Conservation (phyloP, 2,113 vertebrate genomes). For the Thomomys bottae region DNA sequence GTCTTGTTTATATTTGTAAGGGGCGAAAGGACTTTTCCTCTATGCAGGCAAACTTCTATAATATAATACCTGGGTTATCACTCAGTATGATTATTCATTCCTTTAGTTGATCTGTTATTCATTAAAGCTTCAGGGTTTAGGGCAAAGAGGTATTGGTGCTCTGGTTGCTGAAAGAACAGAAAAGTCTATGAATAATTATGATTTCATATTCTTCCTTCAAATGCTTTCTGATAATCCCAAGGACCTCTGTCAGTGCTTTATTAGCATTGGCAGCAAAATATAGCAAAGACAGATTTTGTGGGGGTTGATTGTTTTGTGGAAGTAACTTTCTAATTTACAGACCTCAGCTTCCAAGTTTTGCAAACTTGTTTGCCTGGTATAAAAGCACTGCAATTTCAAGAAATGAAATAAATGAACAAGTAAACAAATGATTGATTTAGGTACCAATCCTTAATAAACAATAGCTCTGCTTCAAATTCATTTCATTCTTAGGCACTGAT, state of each 20-base stretch:
- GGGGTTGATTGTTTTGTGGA: background rate
- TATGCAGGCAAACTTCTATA: background rate
- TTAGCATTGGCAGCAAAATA: constrained; percentile 3
- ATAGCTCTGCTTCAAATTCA: background rate
- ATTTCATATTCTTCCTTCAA: background rate
- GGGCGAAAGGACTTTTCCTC: background rate
- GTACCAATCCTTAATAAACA: background rate
- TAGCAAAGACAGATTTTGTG: background rate
- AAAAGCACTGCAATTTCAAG: background rate
- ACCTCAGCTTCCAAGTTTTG: background rate
- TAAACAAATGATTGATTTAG: background rate
- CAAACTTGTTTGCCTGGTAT: background rate
- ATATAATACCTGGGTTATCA: background rate
- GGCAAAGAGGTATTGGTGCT: background rate
- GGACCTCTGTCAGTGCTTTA: background rate
- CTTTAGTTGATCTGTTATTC: background rate
- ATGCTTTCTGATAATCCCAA: constrained; percentile 34
- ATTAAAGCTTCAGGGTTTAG: background rate
- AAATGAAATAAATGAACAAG: background rate
- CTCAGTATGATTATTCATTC: background rate
- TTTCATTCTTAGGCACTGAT: constrained; percentile 31
- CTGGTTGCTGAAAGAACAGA: background rate
- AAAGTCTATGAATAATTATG: background rate
- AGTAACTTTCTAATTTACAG: constrained; percentile 31
- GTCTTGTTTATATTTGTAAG: constrained; percentile 27